These are phyloP conservation scores for Aegithalos caudatus DNA, from an alignment of 2,113 vertebrate genomes.

Conservation along the genomic window DNA sequence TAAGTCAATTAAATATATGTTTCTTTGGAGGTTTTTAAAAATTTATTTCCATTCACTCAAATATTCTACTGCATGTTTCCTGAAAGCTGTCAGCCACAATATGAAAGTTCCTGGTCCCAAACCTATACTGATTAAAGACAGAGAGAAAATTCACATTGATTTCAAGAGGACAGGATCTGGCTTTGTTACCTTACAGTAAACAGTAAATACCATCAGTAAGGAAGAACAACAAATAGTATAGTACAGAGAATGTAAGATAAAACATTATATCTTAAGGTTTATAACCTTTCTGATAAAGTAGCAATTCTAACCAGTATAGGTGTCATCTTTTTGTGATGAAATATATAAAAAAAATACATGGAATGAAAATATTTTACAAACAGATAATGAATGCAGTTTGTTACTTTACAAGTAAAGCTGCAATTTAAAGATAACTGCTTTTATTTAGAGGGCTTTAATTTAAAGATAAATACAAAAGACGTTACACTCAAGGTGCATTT, in stretches of 20 bases:
- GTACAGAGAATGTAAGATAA: not conserved
- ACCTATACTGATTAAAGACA: not conserved
- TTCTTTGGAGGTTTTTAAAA: not conserved
- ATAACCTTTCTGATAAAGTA: not conserved
- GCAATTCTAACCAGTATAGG: not conserved
- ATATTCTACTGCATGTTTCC: not conserved
- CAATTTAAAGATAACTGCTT: not conserved
- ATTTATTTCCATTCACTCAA: not conserved
- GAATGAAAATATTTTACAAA: not conserved
- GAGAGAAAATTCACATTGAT: not conserved
- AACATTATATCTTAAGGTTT: not conserved
- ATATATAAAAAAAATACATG: not conserved
- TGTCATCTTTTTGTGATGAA: not conserved
- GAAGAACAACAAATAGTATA: not conserved
- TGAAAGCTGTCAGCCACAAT: not conserved
- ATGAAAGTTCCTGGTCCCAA: not conserved
- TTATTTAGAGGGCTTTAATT: not conserved
- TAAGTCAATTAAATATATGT: not conserved
- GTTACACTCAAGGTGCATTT: conserved; percentile 43
- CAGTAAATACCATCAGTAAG: not conserved
- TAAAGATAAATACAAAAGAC: not conserved
- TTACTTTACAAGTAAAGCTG: conserved; percentile 5
- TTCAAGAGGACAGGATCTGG: not conserved
- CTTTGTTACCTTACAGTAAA: not conserved
- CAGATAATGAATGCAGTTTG: conserved; percentile 12